Evolutionary conservation across 2,888 invertebrate species (phyloP), one percentile per base, ranked within the genome.

Genomic region (Myopa testacea): DNA sequence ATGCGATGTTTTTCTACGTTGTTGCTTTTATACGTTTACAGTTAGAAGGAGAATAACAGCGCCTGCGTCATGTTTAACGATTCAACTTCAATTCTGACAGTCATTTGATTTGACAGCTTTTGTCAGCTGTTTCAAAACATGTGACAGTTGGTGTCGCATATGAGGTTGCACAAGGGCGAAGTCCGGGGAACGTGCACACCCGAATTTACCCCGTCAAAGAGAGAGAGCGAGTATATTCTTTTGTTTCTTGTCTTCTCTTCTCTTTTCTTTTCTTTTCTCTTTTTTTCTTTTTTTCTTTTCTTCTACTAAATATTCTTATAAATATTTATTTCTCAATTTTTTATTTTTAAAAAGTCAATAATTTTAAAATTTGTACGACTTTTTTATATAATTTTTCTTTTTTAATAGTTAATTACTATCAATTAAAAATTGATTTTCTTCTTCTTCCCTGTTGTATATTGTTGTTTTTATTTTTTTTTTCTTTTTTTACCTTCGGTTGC

Each of bases 81-180:
- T 70, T 50, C 16, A 52, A 5, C 70, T 60, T 58, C 72, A 77
- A 79, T 68, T 77, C 72, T 78, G 78, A 78, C 79, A 80, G 80
- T 78, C 79, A 79, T 79, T 75, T 75, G 60, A 26, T 75, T 60
- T 79, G 79, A 78, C 79, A 78, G 78, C 73, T 70, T 69, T 40
- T 78, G 75, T 77, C 80, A 80, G 80, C 80, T 80, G 80, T 80
- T 72, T 38, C 37, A 65, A 10, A 45, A 8, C 73, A 62, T 34
- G 26, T 73, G 73, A 62, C 45, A 62, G 12, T 73, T 62, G 34
- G 14, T 38, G 45, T 19, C 19, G 14, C 68, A 38, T 65, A 74
- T 74, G 65, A 65, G 2, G 34, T 5, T n/a, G 2, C 34, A 63
- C 12, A 34, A 3, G 26, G n/a, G 26, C 4, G 50, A 50, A 10